A percentile compares a stretch with the other conserved stretches of the same genome.
Conservation (phyloP, 1,140 invertebrate species). For the Zaprionus camerounensis region DNA sequence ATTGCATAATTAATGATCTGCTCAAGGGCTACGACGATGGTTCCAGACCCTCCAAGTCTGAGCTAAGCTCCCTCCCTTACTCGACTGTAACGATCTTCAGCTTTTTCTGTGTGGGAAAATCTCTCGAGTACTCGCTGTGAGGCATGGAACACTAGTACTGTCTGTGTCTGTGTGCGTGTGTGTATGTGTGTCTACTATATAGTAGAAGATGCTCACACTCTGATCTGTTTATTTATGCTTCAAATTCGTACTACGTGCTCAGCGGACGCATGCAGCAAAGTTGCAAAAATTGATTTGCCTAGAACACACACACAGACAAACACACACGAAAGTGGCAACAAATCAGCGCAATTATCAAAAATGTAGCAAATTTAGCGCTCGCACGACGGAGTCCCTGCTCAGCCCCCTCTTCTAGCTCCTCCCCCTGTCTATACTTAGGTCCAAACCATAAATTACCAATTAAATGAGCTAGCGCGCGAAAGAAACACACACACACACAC, state of each 20-base stretch:
- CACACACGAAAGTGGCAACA: conserved; percentile 41
- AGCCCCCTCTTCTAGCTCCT: too few species aligned
- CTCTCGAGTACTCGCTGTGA: conserved; percentile 28
- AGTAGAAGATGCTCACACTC: conserved; percentile 29
- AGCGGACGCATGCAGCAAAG: conserved; percentile 56
- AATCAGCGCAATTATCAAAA: conserved; percentile 78
- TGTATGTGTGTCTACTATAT: conserved; percentile 12
- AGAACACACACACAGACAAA: conserved; percentile 27
- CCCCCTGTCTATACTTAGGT: conserved; percentile 17
- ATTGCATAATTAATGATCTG: conserved; percentile 80
- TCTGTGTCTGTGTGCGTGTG: not conserved
- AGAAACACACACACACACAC: conserved; percentile 35
- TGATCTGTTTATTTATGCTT: conserved; percentile 66
- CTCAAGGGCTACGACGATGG: conserved; percentile 19
- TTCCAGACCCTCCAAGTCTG: conserved; percentile 29
- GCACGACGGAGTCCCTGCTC: not conserved
- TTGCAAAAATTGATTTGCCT: conserved; percentile 74
- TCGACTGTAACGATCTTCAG: conserved; percentile 55
- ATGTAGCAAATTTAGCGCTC: conserved; percentile 42
- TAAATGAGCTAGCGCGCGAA: conserved; percentile 75
- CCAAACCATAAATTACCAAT: conserved; percentile 75
- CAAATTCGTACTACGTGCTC: conserved; percentile 24
- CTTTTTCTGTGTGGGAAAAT: conserved; percentile 54
- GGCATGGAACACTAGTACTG: conserved; percentile 1
- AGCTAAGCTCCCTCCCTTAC: not conserved